These are phyloP conservation scores for Drosophila planitibia DNA, from an alignment of 2,888 invertebrate genomes.

Conservation along the genomic window DNA sequence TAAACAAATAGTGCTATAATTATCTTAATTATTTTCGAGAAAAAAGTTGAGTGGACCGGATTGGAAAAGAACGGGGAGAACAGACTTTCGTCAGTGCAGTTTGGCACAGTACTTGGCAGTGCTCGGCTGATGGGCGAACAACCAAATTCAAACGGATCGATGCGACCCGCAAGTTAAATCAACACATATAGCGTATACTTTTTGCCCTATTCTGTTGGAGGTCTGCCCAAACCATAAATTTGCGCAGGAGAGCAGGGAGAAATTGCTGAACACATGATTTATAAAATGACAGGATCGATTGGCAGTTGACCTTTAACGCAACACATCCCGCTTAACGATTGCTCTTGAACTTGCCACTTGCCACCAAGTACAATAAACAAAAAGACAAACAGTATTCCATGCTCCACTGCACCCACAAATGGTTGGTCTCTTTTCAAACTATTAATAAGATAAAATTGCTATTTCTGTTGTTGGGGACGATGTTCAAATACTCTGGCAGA, in stretches of 20 bases:
- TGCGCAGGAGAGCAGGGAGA: background rate
- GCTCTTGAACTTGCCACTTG: slow-evolving; percentile 1
- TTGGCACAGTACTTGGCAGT: slow-evolving; percentile 36
- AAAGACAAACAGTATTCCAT: background rate
- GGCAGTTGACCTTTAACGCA: slow-evolving; percentile 24
- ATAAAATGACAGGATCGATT: slow-evolving; percentile 53
- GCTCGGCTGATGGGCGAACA: slow-evolving; percentile 36
- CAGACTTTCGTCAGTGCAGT: slow-evolving; percentile 29
- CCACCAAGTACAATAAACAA: background rate
- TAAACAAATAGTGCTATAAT: slow-evolving; percentile 61
- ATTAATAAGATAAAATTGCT: slow-evolving; percentile 24
- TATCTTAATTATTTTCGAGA: slow-evolving; percentile 64
- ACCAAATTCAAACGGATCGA: slow-evolving; percentile 70
- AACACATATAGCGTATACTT: slow-evolving; percentile 26
- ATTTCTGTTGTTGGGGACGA: background rate
- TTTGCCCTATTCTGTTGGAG: slow-evolving; percentile 69
- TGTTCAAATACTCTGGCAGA: background rate
- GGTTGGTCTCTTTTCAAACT: slow-evolving; percentile 42
- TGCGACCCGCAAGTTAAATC: slow-evolving; percentile 39
- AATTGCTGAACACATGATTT: slow-evolving; percentile 42
- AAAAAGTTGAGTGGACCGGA: background rate
- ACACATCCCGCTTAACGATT: background rate
- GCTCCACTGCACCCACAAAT: slow-evolving; percentile 21
- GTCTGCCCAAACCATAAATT: slow-evolving; percentile 51
- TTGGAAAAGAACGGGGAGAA: background rate